A percentile compares a stretch with the other conserved stretches of the same genome.
phyloP scores from a whole-genome alignment of 2,888 invertebrate genomes.

The Eristalis tenax region DNA sequence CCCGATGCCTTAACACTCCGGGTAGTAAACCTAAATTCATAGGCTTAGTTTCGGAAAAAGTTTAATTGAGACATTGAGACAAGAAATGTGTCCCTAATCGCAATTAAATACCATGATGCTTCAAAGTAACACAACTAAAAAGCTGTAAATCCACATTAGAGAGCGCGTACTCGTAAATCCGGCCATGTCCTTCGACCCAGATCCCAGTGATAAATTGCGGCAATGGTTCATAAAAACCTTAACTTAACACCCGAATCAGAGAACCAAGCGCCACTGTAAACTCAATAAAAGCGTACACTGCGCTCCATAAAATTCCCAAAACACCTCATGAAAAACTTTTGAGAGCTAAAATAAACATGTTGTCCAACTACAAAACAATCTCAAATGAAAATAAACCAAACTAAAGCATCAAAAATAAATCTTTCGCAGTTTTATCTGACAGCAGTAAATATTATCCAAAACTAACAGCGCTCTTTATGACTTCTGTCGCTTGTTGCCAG shows the following conservation, averaged over 20 bases:
- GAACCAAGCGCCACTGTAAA: constrained; percentile 33
- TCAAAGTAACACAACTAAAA: not conserved
- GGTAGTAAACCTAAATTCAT: not conserved
- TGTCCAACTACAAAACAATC: not conserved
- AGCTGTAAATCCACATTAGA: not conserved
- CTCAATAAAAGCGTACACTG: constrained; percentile 37
- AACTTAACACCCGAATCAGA: constrained; percentile 15
- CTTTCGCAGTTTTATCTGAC: constrained; percentile 67
- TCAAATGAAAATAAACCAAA: constrained; percentile 9
- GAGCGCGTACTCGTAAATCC: not conserved
- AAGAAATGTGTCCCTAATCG: not conserved
- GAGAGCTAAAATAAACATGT: constrained; percentile 21
- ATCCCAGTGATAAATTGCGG: constrained; percentile 13
- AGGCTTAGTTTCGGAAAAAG: not conserved
- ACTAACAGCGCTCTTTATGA: constrained; percentile 61
- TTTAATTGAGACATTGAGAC: not conserved
- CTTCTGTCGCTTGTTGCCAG: constrained; percentile 51
- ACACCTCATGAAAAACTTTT: constrained; percentile 36
- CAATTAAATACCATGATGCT: not conserved
- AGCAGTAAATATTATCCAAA: constrained; percentile 67
- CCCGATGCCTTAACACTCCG: no score
- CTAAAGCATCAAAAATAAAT: constrained; percentile 62
- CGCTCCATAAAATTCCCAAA: constrained; percentile 32
- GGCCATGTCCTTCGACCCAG: not conserved
- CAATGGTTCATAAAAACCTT: constrained; percentile 20